Evolutionary conservation across 2,113 vertebrate species (phyloP).

Genomic region (Candoia aspera): DNA sequence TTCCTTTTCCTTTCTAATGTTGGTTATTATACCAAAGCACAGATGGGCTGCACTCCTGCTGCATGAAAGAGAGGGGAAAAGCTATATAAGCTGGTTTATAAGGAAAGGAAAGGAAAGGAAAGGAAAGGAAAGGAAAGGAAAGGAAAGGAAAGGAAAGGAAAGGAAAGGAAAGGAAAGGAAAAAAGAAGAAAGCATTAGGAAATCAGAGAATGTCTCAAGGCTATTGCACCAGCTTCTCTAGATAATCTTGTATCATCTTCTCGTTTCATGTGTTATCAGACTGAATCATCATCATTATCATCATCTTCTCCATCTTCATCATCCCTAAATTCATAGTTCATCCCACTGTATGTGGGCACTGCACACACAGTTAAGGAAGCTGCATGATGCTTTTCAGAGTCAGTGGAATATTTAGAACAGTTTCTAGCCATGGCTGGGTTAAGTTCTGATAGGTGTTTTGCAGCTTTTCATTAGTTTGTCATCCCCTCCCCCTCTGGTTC

Average conservation of each 20-base stretch:
- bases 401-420: background rate
- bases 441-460: background rate
- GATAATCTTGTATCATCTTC: background rate
- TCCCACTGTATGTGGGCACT: background rate
- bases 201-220: constrained; percentile 12
- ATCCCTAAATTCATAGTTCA: background rate
- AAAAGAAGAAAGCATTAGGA: background rate
- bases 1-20: background rate
- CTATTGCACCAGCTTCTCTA: background rate
- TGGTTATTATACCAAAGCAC: background rate
- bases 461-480: background rate
- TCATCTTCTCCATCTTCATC: background rate
- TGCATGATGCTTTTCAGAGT: background rate
- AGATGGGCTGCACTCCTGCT: background rate
- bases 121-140: too few species aligned
- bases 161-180: too few species aligned
- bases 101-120: too few species aligned
- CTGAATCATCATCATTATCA: background rate
- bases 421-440: background rate
- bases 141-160: too few species aligned
- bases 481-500: background rate
- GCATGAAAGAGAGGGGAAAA: background rate
- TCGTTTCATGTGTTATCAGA: background rate
- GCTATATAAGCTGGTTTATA: background rate
- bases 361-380: background rate